These are phyloP conservation scores for Hyperoodon ampullatus DNA, from an alignment of 2,113 vertebrate genomes.

Conservation along the genomic window DNA sequence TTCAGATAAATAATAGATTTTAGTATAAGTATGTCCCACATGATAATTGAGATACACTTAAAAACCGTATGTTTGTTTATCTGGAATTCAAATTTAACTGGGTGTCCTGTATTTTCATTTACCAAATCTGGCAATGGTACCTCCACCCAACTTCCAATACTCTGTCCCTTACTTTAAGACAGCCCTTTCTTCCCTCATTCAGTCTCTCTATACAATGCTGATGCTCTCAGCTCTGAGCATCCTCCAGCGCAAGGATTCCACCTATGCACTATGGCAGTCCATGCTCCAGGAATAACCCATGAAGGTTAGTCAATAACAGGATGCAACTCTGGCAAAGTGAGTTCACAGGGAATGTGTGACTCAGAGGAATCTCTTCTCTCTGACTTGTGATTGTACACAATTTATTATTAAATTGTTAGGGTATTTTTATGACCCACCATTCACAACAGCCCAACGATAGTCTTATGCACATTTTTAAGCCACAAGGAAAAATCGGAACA, in stretches of 20 bases:
- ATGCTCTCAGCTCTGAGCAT: background rate
- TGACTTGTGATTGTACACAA: background rate
- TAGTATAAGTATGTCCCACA: background rate
- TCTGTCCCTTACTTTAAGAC: background rate
- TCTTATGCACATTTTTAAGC: background rate
- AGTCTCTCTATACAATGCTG: background rate
- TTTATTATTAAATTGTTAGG: background rate
- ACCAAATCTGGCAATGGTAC: background rate
- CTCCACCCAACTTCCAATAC: background rate
- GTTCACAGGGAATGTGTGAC: background rate
- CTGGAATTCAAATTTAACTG: background rate
- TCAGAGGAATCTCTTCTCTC: background rate
- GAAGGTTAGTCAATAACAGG: background rate
- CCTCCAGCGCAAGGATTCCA: background rate
- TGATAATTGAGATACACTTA: background rate
- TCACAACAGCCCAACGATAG: background rate
- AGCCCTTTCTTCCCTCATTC: background rate
- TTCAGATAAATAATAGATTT: background rate
- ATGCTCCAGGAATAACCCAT: background rate
- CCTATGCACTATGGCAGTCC: accelerated
- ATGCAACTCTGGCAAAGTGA: background rate
- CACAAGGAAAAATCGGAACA: background rate
- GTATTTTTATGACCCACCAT: background rate
- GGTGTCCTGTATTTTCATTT: background rate
- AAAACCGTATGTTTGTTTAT: background rate